A percentile compares a stretch with the other conserved stretches of the same genome.
Conservation (phyloP, 2,113 vertebrate species). For the Myiagra hebetior region DNA sequence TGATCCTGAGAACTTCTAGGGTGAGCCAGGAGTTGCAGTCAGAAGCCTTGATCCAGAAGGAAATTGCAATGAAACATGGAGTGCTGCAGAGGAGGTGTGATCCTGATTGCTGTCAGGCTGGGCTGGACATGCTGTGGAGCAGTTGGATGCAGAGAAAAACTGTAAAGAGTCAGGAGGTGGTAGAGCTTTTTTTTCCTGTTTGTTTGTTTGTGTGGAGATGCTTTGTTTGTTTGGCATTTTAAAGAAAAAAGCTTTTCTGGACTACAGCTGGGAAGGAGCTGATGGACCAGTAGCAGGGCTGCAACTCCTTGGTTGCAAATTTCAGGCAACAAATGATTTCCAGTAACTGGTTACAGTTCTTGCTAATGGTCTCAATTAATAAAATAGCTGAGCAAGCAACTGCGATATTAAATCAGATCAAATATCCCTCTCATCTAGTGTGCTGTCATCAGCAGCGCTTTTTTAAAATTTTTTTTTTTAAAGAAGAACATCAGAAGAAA, state of each 20-base stretch:
- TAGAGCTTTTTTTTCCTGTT: background rate
- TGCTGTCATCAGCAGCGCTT: background rate
- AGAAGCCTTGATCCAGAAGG: background rate
- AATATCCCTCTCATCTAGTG: background rate
- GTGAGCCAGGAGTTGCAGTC: background rate
- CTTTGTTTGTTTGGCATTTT: background rate
- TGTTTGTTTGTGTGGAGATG: background rate
- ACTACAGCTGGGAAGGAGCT: background rate
- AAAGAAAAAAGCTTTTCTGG: background rate
- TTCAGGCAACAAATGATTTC: background rate
- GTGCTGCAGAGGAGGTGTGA: background rate
- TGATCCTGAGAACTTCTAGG: background rate
- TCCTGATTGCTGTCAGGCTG: background rate
- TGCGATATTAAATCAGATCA: background rate
- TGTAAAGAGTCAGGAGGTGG: background rate
- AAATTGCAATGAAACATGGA: background rate
- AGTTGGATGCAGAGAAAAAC: background rate
- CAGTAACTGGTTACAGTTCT: background rate
- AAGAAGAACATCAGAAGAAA: background rate
- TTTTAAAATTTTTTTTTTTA: no score
- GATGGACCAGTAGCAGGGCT: background rate
- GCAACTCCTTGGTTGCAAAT: background rate
- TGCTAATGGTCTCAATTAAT: background rate
- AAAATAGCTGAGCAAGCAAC: constrained; percentile 12
- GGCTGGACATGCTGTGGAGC: background rate